Conservation (phyloP, 2,888 invertebrate genomes). For the Prenolepis imparis region DNA sequence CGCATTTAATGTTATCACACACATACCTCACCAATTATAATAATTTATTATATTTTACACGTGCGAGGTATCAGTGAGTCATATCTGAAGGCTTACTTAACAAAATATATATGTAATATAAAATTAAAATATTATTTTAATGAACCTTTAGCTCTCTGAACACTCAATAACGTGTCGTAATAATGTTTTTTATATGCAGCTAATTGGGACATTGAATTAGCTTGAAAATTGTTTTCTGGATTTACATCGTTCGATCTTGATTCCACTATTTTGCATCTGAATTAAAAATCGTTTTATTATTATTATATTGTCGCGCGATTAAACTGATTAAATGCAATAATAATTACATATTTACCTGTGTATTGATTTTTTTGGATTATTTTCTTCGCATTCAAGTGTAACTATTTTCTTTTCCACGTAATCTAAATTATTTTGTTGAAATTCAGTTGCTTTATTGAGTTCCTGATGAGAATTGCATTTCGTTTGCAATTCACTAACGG, state of each 20-base stretch:
- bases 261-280: slow-evolving; percentile 57
- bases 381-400: slow-evolving; percentile 4
- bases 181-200: slow-evolving; percentile 78
- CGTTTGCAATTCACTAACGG: slow-evolving; percentile 10
- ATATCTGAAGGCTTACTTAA: slow-evolving; percentile 11
- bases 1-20: slow-evolving; percentile 2
- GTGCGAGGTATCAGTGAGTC: slow-evolving; percentile 18
- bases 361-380: slow-evolving; percentile 47
- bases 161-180: slow-evolving; percentile 77
- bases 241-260: slow-evolving; percentile 56
- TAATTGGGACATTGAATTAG: slow-evolving; percentile 72
- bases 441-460: slow-evolving; percentile 3
- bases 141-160: slow-evolving; percentile 80
- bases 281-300: slow-evolving; percentile 56
- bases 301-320: neutral
- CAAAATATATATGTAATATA: slow-evolving; percentile 32
- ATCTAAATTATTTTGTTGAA: slow-evolving; percentile 19
- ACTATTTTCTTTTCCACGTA: neutral
- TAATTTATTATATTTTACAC: slow-evolving; percentile 4
- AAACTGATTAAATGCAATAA: neutral
- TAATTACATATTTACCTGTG: slow-evolving; percentile 55
- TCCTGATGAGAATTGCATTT: slow-evolving; percentile 12
- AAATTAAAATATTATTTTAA: slow-evolving; percentile 6
- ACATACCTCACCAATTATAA: neutral
- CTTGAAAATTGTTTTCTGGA: slow-evolving; percentile 55